Percentiles rank a stretch among this genome's conserved stretches.
Conservation (phyloP, 2,797 vertebrate species). For the Molossus molossus region DNA sequence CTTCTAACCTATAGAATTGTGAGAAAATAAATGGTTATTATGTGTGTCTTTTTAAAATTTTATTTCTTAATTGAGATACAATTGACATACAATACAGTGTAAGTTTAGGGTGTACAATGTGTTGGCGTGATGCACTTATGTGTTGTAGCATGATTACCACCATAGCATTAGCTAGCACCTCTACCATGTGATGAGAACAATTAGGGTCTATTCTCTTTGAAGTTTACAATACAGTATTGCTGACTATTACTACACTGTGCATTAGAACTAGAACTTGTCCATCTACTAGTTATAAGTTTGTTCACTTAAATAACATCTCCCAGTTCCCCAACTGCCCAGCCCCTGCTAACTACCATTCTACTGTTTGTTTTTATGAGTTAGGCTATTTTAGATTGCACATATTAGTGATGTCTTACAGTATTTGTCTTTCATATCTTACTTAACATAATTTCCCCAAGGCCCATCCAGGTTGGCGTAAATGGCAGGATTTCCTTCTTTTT, state of each 20-base stretch:
- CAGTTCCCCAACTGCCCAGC: too few species aligned
- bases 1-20: too few species aligned
- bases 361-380: neutral
- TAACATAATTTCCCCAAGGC: too few species aligned
- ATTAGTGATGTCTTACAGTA: too few species aligned
- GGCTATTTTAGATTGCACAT: neutral
- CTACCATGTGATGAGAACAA: neutral
- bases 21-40: too few species aligned
- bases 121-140: neutral
- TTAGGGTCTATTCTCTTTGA: neutral
- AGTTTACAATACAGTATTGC: neutral
- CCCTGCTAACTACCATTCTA: neutral
- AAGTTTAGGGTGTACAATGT: neutral
- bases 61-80: too few species aligned
- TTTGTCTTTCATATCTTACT: too few species aligned
- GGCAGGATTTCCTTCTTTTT: too few species aligned
- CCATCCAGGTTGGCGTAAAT: too few species aligned
- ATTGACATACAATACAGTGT: neutral
- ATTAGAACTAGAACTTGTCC: neutral
- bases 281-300: neutral
- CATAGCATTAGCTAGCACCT: neutral
- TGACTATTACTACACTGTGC: too few species aligned
- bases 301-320: neutral
- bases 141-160: neutral
- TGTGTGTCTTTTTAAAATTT: too few species aligned